These are phyloP conservation scores for Helobdella robusta DNA, from an alignment of 2,888 invertebrate species.

Conservation along the genomic window DNA sequence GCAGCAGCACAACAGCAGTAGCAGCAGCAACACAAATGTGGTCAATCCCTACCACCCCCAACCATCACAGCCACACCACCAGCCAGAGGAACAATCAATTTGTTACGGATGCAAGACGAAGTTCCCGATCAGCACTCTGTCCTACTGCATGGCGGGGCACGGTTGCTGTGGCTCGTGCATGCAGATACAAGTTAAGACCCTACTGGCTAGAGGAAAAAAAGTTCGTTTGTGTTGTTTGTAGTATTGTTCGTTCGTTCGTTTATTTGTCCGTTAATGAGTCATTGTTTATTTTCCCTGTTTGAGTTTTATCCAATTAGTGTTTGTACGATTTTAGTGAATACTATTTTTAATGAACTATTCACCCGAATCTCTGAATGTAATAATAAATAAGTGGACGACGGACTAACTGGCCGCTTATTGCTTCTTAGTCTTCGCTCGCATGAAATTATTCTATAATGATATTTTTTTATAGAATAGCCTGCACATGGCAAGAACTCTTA, in stretches of 20 bases:
- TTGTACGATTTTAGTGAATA: no score
- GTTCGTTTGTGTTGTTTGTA: conserved; percentile 21
- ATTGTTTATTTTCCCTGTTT: background rate
- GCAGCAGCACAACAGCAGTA: background rate
- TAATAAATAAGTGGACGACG: no score
- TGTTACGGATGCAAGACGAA: conserved; percentile 26
- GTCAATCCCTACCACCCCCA: background rate
- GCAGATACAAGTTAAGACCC: conserved; percentile 41
- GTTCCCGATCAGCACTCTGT: conserved; percentile 27
- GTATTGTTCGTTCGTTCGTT: background rate
- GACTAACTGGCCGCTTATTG: no score
- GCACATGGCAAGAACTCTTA: no score
- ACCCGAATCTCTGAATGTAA: no score
- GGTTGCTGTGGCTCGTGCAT: conserved; percentile 40
- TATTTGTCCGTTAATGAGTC: background rate
- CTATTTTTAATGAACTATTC: no score
- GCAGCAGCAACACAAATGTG: background rate
- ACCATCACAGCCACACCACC: conserved; percentile 15
- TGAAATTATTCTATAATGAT: no score
- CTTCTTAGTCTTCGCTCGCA: no score
- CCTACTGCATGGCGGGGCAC: conserved; percentile 41
- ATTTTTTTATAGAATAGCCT: no score
- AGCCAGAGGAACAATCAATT: conserved; percentile 11
- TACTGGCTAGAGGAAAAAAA: conserved; percentile 39
- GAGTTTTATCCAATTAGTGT: no score